Evolutionary conservation across 2,888 invertebrate species (phyloP), one percentile per base, ranked within the genome.

Genomic region (Xestoiulus laeticollis): DNA sequence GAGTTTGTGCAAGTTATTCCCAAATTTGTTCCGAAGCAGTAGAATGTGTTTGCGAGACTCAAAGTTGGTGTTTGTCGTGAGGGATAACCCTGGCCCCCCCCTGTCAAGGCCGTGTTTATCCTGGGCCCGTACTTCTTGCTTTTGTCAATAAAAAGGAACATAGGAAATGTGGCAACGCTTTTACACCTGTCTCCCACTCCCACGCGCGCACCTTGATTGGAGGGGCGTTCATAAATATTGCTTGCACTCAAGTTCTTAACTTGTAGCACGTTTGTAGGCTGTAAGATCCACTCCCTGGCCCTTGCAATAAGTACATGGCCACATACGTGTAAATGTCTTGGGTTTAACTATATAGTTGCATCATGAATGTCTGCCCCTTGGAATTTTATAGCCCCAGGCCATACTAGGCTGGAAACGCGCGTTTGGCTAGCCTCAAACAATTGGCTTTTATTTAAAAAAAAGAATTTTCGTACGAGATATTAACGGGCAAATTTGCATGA

Each of bases 21-120:
- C 78, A 78, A 30, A 78, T 78, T 30, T 78, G 3, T 78, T 30
- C 16, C 8, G 8, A 68, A 68, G 22, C 22, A 22, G 30, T 22
- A 22, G 22, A 68, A 22, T 68, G 59, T 68, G 59, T 22, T 5
- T 26, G 14, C 10, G 26, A 26, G 78, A 78, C 30, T 78, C 78
- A 26, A n/a, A 30, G 59, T 59, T 22, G 3, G 59, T 78, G 78
- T 78, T 78, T 78, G 78, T 78, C 78, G 30, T 78, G 26, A 26
- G 78, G 78, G 30, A 78, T 78, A 78, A 30, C 78, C 78, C 78
- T 78, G 78, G 78, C 78, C 78, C 78, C 38, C n/a, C 38, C 78
- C 30, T 78, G 78, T 78, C 78, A 78, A 78, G 78, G 78, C 78
- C 78, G 78, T 78, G 78, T 78, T 78, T 78, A 78, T 78, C 78